phyloP scores from a whole-genome alignment of 1,140 invertebrate species.

The Eupristina koningsbergeri region DNA sequence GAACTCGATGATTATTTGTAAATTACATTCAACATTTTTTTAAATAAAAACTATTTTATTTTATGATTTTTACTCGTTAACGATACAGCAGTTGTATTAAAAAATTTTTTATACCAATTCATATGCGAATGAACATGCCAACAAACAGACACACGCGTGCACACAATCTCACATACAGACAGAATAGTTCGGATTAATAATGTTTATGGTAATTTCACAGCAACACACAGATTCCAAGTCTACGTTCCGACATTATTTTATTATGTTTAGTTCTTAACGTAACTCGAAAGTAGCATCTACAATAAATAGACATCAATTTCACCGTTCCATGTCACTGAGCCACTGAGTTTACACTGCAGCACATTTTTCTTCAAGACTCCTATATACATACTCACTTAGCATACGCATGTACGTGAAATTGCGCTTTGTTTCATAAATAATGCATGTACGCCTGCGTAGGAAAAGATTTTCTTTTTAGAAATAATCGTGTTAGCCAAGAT shows the following conservation, averaged over 20 bases:
- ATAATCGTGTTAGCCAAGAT: neutral
- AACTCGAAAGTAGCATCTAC: conserved; percentile 1
- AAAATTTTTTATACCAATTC: neutral
- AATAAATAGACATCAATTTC: conserved; percentile 35
- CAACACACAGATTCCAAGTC: neutral
- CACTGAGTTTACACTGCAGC: conserved; percentile 14
- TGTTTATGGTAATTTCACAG: neutral
- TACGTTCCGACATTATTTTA: conserved; percentile 1
- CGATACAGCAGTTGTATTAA: neutral
- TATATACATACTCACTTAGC: conserved; percentile 32
- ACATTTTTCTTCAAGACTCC: neutral
- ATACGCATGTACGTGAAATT: conserved; percentile 13
- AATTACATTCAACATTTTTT: neutral
- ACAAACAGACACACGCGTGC: neutral
- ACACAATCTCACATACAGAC: neutral
- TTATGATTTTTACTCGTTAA: neutral
- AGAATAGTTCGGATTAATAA: neutral
- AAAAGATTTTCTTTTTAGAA: neutral
- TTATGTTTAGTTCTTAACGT: neutral
- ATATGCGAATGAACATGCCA: neutral
- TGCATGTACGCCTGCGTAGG: neutral
- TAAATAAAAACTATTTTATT: neutral
- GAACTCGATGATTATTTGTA: neutral
- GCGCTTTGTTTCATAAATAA: conserved; percentile 38
- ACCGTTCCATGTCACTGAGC: conserved; percentile 20